A percentile compares a stretch with the other conserved stretches of the same genome.
These are phyloP conservation scores for Antitype chi DNA, from an alignment of 2,888 invertebrate genomes.

Conservation along the genomic window DNA sequence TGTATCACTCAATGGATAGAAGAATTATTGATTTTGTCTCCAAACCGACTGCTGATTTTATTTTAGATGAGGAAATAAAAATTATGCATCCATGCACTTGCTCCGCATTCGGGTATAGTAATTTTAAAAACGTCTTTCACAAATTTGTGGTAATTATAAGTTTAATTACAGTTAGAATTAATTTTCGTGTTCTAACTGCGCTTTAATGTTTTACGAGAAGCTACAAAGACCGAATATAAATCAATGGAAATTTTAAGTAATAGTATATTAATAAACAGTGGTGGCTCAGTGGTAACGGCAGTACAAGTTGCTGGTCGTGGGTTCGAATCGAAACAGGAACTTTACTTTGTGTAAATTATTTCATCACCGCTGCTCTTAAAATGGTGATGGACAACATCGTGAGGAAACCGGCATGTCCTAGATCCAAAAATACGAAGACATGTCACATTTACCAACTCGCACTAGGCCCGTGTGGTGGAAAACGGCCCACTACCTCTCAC, in stretches of 20 bases:
- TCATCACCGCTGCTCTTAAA: too few relatives aligned
- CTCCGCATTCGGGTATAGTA: not conserved
- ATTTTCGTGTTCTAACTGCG: not conserved
- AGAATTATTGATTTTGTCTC: not conserved
- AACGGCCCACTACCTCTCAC: too few relatives aligned
- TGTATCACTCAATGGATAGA: not conserved
- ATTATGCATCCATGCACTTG: not conserved
- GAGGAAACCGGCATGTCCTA: too few relatives aligned
- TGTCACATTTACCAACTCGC: too few relatives aligned
- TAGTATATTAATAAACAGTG: not conserved
- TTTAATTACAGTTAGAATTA: not conserved
- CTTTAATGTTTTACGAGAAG: not conserved
- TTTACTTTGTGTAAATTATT: too few relatives aligned
- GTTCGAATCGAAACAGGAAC: too few relatives aligned
- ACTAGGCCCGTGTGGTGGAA: too few relatives aligned
- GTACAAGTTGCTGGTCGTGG: too few relatives aligned
- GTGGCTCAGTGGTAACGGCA: too few relatives aligned
- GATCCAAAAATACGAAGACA: too few relatives aligned
- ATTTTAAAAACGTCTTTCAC: not conserved
- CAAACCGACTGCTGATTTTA: not conserved
- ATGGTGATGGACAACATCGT: too few relatives aligned
- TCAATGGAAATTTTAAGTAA: not conserved
- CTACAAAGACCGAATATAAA: not conserved
- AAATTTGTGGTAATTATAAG: not conserved
- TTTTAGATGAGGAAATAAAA: not conserved